Percentiles rank a stretch among this genome's conserved stretches.
phyloP scores from a whole-genome alignment of 2,113 vertebrate species.

The Phaethon lepturus region DNA sequence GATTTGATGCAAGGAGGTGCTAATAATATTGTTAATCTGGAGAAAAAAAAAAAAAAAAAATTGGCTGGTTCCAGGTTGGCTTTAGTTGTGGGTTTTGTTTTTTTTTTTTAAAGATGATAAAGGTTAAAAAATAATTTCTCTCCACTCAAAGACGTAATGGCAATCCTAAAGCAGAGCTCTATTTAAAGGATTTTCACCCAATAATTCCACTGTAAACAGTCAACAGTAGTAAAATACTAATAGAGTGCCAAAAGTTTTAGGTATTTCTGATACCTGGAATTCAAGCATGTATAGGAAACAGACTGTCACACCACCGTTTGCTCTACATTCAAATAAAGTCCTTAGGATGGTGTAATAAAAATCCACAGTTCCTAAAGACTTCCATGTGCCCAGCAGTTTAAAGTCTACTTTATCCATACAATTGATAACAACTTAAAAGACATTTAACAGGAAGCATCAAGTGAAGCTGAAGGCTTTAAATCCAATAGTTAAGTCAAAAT shows the following conservation, averaged over 20 bases:
- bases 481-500: neutral
- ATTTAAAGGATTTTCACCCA: neutral
- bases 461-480: neutral
- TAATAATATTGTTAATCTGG: neutral
- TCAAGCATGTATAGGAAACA: neutral
- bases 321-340: neutral
- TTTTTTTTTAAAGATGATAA: neutral
- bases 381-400: neutral
- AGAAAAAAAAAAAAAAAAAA: neutral
- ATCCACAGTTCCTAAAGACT: neutral
- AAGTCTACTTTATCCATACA: neutral
- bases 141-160: neutral
- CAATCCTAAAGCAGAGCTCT: neutral
- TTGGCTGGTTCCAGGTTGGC: neutral
- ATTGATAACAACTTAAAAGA: neutral
- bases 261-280: neutral
- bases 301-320: neutral
- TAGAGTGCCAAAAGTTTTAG: accelerated
- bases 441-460: neutral
- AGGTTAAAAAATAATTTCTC: neutral
- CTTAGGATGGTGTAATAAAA: neutral
- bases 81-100: too few species aligned
- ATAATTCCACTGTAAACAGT: neutral
- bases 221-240: neutral
- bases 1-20: neutral